Base-by-base conservation (phyloP, 2,113 vertebrate genomes). In the Microcebus murinus region DNA sequence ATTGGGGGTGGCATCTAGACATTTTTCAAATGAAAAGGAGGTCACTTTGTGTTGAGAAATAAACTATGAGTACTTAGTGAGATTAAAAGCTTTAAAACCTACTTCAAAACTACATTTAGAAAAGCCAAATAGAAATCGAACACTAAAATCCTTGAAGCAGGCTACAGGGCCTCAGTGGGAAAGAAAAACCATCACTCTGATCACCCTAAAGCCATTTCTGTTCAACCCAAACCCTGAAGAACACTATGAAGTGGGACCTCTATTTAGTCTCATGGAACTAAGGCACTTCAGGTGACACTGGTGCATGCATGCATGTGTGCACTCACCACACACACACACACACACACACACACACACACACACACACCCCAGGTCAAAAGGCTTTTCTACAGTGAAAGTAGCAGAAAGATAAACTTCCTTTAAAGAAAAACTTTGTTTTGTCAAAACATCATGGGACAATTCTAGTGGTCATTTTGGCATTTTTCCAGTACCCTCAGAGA, bases 131-230 rank as follows among this genome's bases (percentile, higher is more conserved):
- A 93, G 61, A 82, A 88, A 92, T 9, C 25, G 89, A 93, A 91
- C 42, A 96, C 42, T 63, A 95, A 97, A 97, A 81, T 77, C 91
- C 94, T 93, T n/a, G 94, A 50, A 97, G 97, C 4, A 67, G 97
- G 91, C 91, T 96, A 63, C 82, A 93, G 97, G 97, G 95, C 87
- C 96, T 84, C 68, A 74, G 55, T 76, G 52, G 94, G 57, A 97
- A 39, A 45, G 80, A 83, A 82, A 96, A 80, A 20, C 73, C 57
- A 8, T 9, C 88, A 67, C 70, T 93, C 92, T 36, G 63, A 31
- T 5, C 77, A 50, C 68, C 93, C 87, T 73, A 50, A 36, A 92
- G 65, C 61, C 92, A 91, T 87, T 76, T 20, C 3, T 73, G 14
- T 70, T 97, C 86, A 52, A 6, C 42, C 36, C 4, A 11, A 77